Evolutionary conservation across 2,797 vertebrate species (phyloP), one percentile per base, ranked within the genome.

Genomic region (Cryptoprocta ferox): DNA sequence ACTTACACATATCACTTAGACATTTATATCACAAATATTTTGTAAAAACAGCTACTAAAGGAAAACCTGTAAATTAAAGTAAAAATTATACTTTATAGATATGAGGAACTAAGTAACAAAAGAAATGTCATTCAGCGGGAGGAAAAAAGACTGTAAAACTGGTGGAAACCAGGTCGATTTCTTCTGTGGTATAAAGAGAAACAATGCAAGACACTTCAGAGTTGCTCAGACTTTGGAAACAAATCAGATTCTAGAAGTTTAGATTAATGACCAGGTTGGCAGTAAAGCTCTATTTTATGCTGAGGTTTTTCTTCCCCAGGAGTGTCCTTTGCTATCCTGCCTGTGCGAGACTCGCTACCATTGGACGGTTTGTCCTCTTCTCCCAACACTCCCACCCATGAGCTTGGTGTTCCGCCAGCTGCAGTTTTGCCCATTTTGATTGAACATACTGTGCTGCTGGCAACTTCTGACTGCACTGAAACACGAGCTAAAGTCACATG

Each of bases 371-470:
- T 39, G 95, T 98, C 97, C 98, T 93, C 94, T 94, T 97, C 98
- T 97, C 92, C 96, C 65, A 98, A 98, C 90, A 97, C 98, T 98
- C 98, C 98, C 97, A 95, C 97, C 95, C 93, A 93, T 94, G 98
- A 98, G 98, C 98, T 97, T 97, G 98, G 98, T 98, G 98, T 98
- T 97, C 98, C 0, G 98, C 99, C 99, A 99, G 98, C 95, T 97
- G 98, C 89, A 81, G 96, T 94, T 97, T 37, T 98, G 97, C 98
- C 98, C 92, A 71, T 98, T 98, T 96, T 97, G 98, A 98, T 91
- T 97, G 98, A 98, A 98, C 98, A 98, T 96, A 97, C 97, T 98
- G 98, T 98, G 98, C 98, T 97, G 98, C 96, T 93, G 98, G 98
- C 98, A 98, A 98, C 98, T 96, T 96, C 93, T 96, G 88, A 98